These are phyloP conservation scores for Pomatorhinus ruficollis DNA, from an alignment of 2,113 vertebrate genomes.

Conservation along the genomic window DNA sequence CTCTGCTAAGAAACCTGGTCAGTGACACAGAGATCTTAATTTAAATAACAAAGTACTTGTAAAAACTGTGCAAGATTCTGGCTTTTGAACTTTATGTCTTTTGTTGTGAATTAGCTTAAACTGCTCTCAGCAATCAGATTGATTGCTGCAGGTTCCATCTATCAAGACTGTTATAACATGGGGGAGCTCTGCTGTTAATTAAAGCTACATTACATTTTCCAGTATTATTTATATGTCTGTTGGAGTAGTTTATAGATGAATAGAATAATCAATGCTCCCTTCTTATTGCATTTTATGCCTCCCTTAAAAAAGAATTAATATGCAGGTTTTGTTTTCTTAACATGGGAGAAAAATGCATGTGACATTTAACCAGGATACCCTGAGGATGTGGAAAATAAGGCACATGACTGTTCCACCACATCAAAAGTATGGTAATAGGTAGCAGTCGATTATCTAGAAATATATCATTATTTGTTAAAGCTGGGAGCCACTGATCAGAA, in stretches of 20 bases:
- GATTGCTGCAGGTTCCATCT: slow-evolving; percentile 1
- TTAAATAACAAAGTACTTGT: not conserved
- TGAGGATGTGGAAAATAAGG: slow-evolving; percentile 33
- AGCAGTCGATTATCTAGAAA: slow-evolving; percentile 12
- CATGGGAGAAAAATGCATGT: slow-evolving; percentile 6
- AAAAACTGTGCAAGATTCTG: not conserved
- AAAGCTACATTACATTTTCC: not conserved
- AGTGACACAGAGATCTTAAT: not conserved
- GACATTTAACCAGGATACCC: slow-evolving; percentile 34
- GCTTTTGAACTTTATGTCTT: not conserved
- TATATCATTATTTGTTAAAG: not conserved
- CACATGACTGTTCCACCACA: not conserved
- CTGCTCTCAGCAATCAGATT: not conserved
- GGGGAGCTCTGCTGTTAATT: not conserved
- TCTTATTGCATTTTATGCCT: not conserved
- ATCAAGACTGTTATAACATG: not conserved
- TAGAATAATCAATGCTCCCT: slow-evolving; percentile 1
- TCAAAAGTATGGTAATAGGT: slow-evolving; percentile 47
- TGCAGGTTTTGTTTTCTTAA: slow-evolving; percentile 19
- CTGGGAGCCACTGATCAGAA: not conserved
- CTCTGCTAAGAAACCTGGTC: not conserved
- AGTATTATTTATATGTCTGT: not conserved
- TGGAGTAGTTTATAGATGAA: not conserved
- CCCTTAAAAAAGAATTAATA: slow-evolving; percentile 17
- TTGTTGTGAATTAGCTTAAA: not conserved